These are phyloP conservation scores for Rhinogobio ventralis DNA, from an alignment of 2,797 vertebrate genomes.

Conservation along the genomic window DNA sequence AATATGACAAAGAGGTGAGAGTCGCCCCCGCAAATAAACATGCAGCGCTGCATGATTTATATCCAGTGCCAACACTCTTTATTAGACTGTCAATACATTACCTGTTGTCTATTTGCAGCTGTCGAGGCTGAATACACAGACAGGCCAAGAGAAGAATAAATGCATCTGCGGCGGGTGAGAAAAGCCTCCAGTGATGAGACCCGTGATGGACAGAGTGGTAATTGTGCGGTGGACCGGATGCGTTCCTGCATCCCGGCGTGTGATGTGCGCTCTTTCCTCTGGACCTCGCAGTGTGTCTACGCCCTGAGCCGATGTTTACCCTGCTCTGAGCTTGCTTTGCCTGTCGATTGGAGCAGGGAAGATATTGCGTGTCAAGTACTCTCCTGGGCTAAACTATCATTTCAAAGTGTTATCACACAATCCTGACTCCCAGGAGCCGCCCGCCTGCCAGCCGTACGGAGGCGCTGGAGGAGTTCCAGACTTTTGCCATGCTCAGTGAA, in stretches of 20 bases:
- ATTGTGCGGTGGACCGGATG: slow-evolving; percentile 48
- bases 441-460: slow-evolving; percentile 62
- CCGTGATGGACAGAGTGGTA: slow-evolving; percentile 61
- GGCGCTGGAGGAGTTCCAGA: slow-evolving; percentile 67
- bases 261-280: slow-evolving; percentile 46
- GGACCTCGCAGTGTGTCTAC: slow-evolving; percentile 18
- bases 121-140: slow-evolving; percentile 51
- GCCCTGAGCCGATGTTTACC: slow-evolving; percentile 63
- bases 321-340: slow-evolving; percentile 61
- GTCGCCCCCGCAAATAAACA: slow-evolving; percentile 47
- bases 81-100: slow-evolving; percentile 55
- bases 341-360: slow-evolving; percentile 77
- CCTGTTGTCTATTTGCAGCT: slow-evolving; percentile 60
- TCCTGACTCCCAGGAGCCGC: slow-evolving; percentile 74
- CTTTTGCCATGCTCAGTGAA: slow-evolving; percentile 61
- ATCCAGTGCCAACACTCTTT: slow-evolving; percentile 43
- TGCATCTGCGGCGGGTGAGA: slow-evolving; percentile 30
- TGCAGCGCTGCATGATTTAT: slow-evolving; percentile 16
- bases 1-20: slow-evolving; percentile 47
- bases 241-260: slow-evolving; percentile 42
- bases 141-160: slow-evolving; percentile 46
- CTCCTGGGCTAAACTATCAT: slow-evolving; percentile 86
- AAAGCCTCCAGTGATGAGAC: slow-evolving; percentile 37
- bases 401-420: slow-evolving; percentile 84
- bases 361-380: slow-evolving; percentile 84